A percentile compares a stretch with the other conserved stretches of the same genome.
phyloP scores from a whole-genome alignment of 2,888 invertebrate species.

The Eretmocerus hayati region DNA sequence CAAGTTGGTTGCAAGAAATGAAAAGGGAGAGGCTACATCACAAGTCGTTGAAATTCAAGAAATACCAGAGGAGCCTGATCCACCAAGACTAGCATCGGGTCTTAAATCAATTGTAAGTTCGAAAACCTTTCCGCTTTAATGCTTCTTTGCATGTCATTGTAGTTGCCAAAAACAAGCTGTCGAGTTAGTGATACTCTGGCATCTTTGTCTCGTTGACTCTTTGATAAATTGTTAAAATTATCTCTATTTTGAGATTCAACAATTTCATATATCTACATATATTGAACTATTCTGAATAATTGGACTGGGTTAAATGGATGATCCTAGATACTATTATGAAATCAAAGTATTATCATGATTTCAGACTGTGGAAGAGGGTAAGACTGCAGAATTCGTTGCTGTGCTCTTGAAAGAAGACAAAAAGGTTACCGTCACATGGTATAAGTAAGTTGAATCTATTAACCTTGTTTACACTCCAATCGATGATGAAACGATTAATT shows the following conservation, averaged over 20 bases:
- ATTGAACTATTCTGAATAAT: no score
- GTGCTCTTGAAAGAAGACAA: conserved; percentile 70
- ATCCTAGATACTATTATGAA: no score
- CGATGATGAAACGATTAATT: neutral
- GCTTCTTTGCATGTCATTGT: no score
- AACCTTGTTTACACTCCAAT: neutral
- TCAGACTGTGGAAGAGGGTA: conserved; percentile 63
- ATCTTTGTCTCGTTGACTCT: no score
- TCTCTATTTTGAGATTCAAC: no score
- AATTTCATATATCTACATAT: no score
- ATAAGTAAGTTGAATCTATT: conserved; percentile 57
- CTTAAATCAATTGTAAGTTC: conserved; percentile 66
- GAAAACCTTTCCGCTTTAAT: no score
- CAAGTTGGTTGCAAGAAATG: conserved; percentile 84
- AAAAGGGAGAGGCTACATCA: conserved; percentile 86
- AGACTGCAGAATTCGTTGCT: conserved; percentile 71
- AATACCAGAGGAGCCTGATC: conserved; percentile 70
- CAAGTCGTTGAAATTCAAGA: conserved; percentile 82
- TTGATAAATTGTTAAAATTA: no score
- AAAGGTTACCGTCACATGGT: conserved; percentile 78
- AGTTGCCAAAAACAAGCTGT: no score
- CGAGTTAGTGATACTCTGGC: no score
- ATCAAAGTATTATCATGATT: conserved; percentile 27
- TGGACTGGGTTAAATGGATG: no score
- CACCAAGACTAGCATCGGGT: conserved; percentile 73